A percentile compares a stretch with the other conserved stretches of the same genome.
These are phyloP conservation scores for Oreotragus oreotragus DNA, from an alignment of 2,113 vertebrate genomes.

Conservation along the genomic window DNA sequence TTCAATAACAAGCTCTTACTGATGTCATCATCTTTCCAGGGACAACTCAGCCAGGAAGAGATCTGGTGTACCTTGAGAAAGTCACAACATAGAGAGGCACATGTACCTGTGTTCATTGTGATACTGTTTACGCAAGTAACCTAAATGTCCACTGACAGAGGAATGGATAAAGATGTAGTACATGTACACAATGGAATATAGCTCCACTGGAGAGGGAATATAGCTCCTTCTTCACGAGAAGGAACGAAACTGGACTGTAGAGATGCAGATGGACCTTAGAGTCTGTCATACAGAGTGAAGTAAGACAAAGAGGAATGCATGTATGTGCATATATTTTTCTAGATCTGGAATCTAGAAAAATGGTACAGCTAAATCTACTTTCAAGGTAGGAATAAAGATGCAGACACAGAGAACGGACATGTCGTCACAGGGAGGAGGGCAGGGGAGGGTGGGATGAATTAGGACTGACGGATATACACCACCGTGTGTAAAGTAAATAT, in stretches of 20 bases:
- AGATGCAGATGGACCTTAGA: not conserved
- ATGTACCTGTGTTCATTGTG: not conserved
- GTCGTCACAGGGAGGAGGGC: not conserved
- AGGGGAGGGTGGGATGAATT: not conserved
- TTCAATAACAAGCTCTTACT: not conserved
- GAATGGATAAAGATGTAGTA: not conserved
- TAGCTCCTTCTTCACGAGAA: no score
- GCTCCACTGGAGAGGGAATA: not conserved
- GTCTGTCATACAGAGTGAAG: not conserved
- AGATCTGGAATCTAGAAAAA: not conserved
- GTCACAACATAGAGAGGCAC: not conserved
- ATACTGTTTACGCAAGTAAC: not conserved
- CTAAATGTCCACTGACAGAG: not conserved
- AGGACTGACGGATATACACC: not conserved
- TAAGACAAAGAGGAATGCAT: not conserved
- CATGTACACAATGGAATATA: not conserved
- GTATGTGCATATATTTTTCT: not conserved
- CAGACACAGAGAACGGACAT: not conserved
- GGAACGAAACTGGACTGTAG: not conserved
- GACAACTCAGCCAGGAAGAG: not conserved
- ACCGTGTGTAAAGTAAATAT: not conserved
- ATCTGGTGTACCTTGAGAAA: not conserved
- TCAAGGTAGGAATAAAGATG: not conserved
- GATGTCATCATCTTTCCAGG: not conserved
- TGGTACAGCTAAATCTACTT: not conserved